These are phyloP conservation scores for Silurus aristotelis DNA, from an alignment of 2,797 vertebrate genomes.

Conservation along the genomic window DNA sequence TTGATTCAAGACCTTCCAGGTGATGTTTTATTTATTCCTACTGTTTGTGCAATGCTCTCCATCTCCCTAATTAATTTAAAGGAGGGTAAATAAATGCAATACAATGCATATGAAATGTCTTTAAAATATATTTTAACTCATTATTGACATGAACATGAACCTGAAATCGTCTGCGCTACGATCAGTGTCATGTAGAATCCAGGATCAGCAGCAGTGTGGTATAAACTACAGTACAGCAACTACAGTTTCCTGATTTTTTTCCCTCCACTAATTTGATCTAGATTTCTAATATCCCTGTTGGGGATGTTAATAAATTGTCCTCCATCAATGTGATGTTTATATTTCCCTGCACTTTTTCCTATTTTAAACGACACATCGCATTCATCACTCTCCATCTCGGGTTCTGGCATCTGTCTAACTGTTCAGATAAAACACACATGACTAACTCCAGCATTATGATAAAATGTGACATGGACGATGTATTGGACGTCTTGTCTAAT, in stretches of 20 bases:
- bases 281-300: background rate
- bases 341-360: background rate
- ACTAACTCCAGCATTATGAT: background rate
- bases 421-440: background rate
- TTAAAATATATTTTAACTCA: too few relatives aligned
- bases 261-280: background rate
- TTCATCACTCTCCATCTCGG: background rate
- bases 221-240: background rate
- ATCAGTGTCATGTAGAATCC: background rate
- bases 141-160: too few relatives aligned
- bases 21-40: too few relatives aligned
- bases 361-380: background rate
- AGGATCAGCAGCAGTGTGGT: background rate
- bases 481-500: background rate
- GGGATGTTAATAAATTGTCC: background rate
- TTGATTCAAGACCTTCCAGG: too few relatives aligned
- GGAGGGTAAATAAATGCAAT: too few relatives aligned
- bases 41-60: too few relatives aligned
- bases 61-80: too few relatives aligned
- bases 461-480: background rate
- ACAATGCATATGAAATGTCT: too few relatives aligned
- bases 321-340: background rate
- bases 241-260: background rate
- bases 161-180: too few relatives aligned
- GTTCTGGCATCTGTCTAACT: background rate